phyloP scores from a whole-genome alignment of 2,113 vertebrate genomes.

The Canis aureus region DNA sequence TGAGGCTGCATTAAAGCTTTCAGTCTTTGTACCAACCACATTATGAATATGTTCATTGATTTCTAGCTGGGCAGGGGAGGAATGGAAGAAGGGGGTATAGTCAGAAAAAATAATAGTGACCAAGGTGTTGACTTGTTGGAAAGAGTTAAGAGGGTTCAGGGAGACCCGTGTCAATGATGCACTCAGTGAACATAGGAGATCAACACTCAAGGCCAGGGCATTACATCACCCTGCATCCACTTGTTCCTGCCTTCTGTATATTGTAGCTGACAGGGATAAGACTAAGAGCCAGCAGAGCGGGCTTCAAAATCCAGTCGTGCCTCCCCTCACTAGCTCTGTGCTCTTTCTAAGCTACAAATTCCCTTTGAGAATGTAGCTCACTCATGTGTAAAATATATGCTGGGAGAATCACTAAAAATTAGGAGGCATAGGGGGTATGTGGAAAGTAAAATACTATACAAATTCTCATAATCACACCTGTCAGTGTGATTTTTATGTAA shows the following conservation, averaged over 20 bases:
- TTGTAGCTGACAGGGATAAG: not conserved
- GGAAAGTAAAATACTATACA: not conserved
- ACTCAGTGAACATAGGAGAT: not conserved
- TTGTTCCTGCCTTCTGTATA: not conserved
- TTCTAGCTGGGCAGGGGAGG: not conserved
- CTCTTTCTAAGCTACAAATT: not conserved
- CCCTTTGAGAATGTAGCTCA: not conserved
- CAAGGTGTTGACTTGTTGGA: not conserved
- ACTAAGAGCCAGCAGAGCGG: not conserved
- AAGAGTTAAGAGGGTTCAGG: not conserved
- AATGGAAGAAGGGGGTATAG: not conserved
- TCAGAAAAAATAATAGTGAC: not conserved
- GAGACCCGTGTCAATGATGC: not conserved
- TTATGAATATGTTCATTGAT: not conserved
- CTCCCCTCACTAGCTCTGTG: not conserved
- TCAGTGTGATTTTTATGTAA: not conserved
- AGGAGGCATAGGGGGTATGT: not conserved
- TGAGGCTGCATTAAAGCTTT: not conserved
- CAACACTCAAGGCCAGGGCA: not conserved
- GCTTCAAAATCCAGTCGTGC: not conserved
- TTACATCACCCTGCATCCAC: not conserved
- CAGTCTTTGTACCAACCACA: not conserved
- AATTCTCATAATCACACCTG: not conserved
- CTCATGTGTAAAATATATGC: not conserved
- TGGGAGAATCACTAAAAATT: not conserved